Base-by-base conservation (phyloP, 2,888 invertebrate species). In the Furcula furcula region DNA sequence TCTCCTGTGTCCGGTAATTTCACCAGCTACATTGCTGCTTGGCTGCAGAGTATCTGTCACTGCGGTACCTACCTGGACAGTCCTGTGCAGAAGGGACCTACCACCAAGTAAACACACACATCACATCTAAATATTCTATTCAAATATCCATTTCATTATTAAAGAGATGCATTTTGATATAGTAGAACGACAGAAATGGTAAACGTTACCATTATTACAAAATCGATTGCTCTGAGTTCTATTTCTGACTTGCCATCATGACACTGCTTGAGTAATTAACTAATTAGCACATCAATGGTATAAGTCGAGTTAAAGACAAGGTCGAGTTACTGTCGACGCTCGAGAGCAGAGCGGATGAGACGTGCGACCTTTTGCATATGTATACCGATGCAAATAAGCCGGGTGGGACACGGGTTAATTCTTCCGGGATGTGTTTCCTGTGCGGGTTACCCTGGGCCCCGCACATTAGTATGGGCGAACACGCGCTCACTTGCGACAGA, bases 371-470 rank as follows among this genome's bases (percentile, higher is more conserved):
- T n/a, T 52, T 68, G 65, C 64, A 66, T 67, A 64, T 64, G 58
- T 65, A 66, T 67, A 59, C 57, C 42, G 68, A 78, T 76, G 76
- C 81, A 76, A 83, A 79, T 73, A 76, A 65, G 67, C 65, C 54
- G 62, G 55, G 59, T 56, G 68, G 28, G 58, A 54, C 61, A 64
- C 59, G 65, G 68, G 67, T 65, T 81, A 76, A 81, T 79, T 85
- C 85, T 86, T 87, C 87, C 87, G 85, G 87, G 87, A 87, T 77
- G 87, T 83, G 63, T 86, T 81, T 87, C 87, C 87, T 79, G 85
- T 71, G 53, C 61, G 56, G 55, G 50, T 49, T 44, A 44, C 36
- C 40, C 36, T 34, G 18, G 47, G 42, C 40, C 44, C 46, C 48
- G 32, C 36, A 56, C 57, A 74, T 80, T 79, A 76, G 71, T 78